Conservation (phyloP, 2,888 invertebrate species). For the Papilio elwesi region DNA sequence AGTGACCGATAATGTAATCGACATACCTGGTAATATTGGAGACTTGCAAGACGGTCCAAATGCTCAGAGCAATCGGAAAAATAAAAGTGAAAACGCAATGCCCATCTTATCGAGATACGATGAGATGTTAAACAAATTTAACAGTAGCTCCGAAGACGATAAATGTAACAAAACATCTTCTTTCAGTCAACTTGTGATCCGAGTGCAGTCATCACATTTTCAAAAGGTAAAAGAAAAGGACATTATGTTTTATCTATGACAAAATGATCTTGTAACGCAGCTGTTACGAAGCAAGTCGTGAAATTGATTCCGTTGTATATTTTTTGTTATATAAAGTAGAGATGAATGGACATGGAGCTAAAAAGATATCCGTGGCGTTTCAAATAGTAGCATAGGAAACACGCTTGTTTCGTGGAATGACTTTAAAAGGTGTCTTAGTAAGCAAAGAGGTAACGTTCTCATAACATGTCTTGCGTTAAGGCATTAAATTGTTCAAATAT, state of each 20-base stretch:
- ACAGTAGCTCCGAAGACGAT: conserved; percentile 76
- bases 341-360: too few species aligned
- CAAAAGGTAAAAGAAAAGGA: conserved; percentile 62
- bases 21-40: conserved; percentile 72
- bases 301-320: too few species aligned
- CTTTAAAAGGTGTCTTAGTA: too few species aligned
- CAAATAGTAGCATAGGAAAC: too few species aligned
- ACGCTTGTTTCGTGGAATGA: too few species aligned
- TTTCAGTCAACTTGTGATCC: conserved; percentile 79
- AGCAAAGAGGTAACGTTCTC: too few species aligned
- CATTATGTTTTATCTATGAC: too few species aligned
- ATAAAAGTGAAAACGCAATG: conserved; percentile 61
- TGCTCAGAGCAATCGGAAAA: conserved; percentile 64
- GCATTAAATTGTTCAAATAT: conserved; percentile 4
- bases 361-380: too few species aligned
- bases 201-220: conserved; percentile 80
- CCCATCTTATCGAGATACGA: conserved; percentile 61
- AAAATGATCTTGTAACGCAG: too few species aligned
- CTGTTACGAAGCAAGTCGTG: too few species aligned
- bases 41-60: conserved; percentile 55
- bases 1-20: conserved; percentile 76
- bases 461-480: too few species aligned
- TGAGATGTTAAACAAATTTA: conserved; percentile 76
- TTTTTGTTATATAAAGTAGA: too few species aligned
- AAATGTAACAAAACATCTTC: conserved; percentile 80